Base-by-base conservation (phyloP, 1,140 invertebrate genomes). In the Condylostylus longicornis region DNA sequence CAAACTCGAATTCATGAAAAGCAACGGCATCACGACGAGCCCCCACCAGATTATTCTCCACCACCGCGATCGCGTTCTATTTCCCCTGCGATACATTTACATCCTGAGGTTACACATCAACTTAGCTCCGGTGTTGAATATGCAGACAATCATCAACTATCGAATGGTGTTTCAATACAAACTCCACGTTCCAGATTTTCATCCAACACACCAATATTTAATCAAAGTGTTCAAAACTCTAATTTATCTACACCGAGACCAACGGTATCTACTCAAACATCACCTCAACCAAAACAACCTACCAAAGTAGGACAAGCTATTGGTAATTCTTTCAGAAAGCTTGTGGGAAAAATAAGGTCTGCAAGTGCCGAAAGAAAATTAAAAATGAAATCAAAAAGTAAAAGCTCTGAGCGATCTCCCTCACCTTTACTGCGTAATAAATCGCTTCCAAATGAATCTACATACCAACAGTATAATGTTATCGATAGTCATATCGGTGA, bases 301-400 rank as follows among this genome's bases (percentile, higher is more conserved):
- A 46, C 35, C n/a, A 58, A 46, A 7, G 63, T 71, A 31, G 67
- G 69, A 2, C 63, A 68, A 7, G 68, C 67, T 5, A 72, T 71
- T 36, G 74, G 76, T 10, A 75, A 79, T 37, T 82, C 79, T 0
- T 75, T 84, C 44, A 66, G 80, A 32, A 80, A 80, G 49, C 55
- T 84, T 33, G 78, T 84, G 4, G 78, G 77, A 22, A 82, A 81
- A 54, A 74, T 84, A 28, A 70, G 79, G 0, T 81, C 77, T 2
- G 75, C 75, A 5, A 80, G 77, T 37, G 67, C 72, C 0, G 79
- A 82, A 53, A 67, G 78, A n/a, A 74, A 75, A 38, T 69, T 70
- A 12, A 70, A 71, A 36, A 68, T 69, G 60, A 67, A 70, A 41
- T 59, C 63, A 6, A 47, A 51, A 15, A 46, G 44, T 31, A 58